Base-by-base conservation (phyloP, 2,797 vertebrate species). In the Amblyopsis hoosieri region DNA sequence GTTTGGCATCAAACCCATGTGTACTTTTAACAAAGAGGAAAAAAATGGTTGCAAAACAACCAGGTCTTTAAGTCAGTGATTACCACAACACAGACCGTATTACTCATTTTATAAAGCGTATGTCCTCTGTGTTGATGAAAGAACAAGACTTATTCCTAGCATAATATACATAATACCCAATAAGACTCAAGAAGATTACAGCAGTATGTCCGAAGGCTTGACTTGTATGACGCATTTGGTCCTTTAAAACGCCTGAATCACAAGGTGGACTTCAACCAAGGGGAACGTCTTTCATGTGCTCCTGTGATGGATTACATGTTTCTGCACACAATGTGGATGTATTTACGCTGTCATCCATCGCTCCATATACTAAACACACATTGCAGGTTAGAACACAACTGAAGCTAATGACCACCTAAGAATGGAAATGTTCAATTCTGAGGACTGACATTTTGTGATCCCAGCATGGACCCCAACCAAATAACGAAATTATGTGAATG, bases 301-400 rank as follows among this genome's bases (percentile, higher is more conserved):
- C 45, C 69, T 33, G 55, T 80, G 75, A 84, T 62, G 59, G 72
- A 83, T 85, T 67, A 81, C 74, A 74, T 51, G 45, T 42, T 42
- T 42, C 68, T 51, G n/a, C 11, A 56, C 37, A 57, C 74, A 73
- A 60, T 60, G 72, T 57, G 75, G 66, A 71, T 59, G 63, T 54
- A 67, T 71, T 80, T 72, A 78, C 45, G 50, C 13, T 56, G 61
- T 62, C 67, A 74, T 68, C 45, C 54, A 54, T 57, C 54, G 46
- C 51, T 45, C 54, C 12, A 19, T 31, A 54, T 57, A 60, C 66
- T 45, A 62, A 46, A 81, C 67, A 80, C 73, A 72, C 11, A 23
- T 19, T 7, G 71, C 77, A 70, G 52, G 80, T 74, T 67, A 12
- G 52, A 76, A 74, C 83, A 76, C 0, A 31, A 14, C 31, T 79